phyloP scores from a whole-genome alignment of 2,113 vertebrate species.

The Psettodes erumei region DNA sequence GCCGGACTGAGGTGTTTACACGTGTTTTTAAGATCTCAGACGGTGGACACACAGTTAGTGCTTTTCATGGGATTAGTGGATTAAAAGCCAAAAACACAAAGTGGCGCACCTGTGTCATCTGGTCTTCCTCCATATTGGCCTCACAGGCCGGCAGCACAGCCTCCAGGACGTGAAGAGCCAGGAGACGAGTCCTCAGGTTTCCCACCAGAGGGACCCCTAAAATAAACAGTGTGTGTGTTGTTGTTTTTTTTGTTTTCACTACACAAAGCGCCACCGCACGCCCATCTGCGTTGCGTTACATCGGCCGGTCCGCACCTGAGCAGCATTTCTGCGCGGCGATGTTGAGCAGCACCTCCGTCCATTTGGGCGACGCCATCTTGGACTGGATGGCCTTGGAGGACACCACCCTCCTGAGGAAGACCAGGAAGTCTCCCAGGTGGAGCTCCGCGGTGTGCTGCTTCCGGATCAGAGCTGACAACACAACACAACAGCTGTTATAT shows the following conservation, averaged over 20 bases:
- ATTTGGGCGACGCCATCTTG: slow-evolving; percentile 98
- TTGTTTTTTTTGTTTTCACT: background rate
- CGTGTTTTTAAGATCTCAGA: too few relatives aligned
- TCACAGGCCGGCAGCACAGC: slow-evolving; percentile 98
- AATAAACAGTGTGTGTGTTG: accelerated
- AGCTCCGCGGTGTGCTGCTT: slow-evolving; percentile 94
- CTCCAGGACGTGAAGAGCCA: slow-evolving; percentile 95
- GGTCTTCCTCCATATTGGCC: slow-evolving; percentile 93
- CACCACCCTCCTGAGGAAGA: slow-evolving; percentile 95
- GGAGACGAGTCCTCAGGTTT: slow-evolving; percentile 94
- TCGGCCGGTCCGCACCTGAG: slow-evolving; percentile 84
- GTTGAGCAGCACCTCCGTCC: slow-evolving; percentile 97
- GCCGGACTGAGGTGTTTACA: too few relatives aligned
- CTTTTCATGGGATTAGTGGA: too few relatives aligned
- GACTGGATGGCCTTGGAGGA: slow-evolving; percentile 98
- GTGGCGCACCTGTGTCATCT: slow-evolving; percentile 89
- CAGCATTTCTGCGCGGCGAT: slow-evolving; percentile 97
- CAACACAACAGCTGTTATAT: too few relatives aligned
- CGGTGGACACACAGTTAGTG: too few relatives aligned
- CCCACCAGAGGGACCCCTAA: slow-evolving; percentile 94
- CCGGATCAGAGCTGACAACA: slow-evolving; percentile 84
- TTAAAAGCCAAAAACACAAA: background rate
- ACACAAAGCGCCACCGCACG: accelerated
- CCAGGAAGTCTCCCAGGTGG: slow-evolving; percentile 95
- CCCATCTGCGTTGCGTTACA: background rate